Percentiles rank a stretch among this genome's conserved stretches.
Conservation (phyloP, 2,797 vertebrate species). For the Molossus alvarezi region DNA sequence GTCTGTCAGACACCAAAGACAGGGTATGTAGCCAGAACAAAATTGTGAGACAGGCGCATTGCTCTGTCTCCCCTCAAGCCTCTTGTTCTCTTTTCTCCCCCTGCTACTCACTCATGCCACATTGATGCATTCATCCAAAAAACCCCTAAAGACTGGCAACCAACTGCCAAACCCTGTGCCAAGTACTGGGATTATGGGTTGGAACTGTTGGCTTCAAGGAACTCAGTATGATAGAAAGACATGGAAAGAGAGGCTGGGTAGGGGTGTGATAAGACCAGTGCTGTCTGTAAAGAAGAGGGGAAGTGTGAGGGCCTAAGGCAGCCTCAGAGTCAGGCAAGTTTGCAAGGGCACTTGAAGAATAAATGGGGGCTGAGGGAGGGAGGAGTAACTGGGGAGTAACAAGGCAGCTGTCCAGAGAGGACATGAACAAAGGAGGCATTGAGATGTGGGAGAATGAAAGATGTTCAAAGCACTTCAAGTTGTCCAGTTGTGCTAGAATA, state of each 20-base stretch:
- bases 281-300: slow-evolving; percentile 1
- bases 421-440: not conserved
- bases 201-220: slow-evolving; percentile 19
- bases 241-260: not conserved
- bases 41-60: not conserved
- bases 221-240: not conserved
- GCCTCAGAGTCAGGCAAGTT: not conserved
- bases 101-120: not conserved
- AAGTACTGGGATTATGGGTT: not conserved
- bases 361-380: not conserved
- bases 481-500: not conserved
- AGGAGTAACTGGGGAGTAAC: not conserved
- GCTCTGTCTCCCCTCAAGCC: not conserved
- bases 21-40: not conserved
- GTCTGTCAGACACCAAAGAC: not conserved
- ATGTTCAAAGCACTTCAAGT: not conserved
- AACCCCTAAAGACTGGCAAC: not conserved
- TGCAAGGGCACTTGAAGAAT: slow-evolving; percentile 19
- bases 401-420: slow-evolving; percentile 27
- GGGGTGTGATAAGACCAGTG: not conserved
- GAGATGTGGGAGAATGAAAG: not conserved
- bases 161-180: not conserved
- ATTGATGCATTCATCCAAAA: not conserved
- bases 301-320: not conserved
- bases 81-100: not conserved